Conservation (phyloP, 2,797 vertebrate species). For the Miichthys miiuy region DNA sequence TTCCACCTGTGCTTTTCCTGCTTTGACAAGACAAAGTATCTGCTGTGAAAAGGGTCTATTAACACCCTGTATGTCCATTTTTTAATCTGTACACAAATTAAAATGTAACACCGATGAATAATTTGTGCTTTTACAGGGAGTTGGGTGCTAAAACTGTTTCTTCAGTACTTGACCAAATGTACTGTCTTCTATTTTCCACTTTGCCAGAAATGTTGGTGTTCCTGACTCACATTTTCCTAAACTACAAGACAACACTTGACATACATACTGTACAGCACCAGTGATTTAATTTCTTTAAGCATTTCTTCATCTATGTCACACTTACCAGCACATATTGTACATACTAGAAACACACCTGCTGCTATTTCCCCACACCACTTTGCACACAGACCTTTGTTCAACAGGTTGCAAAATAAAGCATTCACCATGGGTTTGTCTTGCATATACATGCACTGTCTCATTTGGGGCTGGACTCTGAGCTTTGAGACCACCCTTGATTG, state of each 20-base stretch:
- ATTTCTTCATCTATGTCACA: neutral
- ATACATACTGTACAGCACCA: neutral
- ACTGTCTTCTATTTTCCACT: neutral
- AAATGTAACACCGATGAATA: neutral
- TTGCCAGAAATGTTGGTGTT: neutral
- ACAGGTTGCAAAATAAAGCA: constrained; percentile 1
- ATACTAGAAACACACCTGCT: neutral
- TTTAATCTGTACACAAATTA: neutral
- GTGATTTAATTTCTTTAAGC: neutral
- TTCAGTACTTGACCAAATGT: neutral
- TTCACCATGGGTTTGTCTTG: constrained; percentile 1
- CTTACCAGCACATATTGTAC: neutral
- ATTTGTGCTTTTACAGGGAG: neutral
- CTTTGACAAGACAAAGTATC: neutral
- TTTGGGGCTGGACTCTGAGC: constrained; percentile 28
- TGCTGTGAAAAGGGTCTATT: neutral
- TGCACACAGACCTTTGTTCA: neutral
- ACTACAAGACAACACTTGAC: neutral
- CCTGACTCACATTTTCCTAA: neutral
- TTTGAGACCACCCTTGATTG: constrained; percentile 43
- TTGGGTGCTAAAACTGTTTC: neutral
- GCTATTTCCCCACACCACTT: constrained; percentile 6
- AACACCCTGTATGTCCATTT: neutral
- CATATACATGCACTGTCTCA: constrained; percentile 7
- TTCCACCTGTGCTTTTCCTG: neutral